These are phyloP conservation scores for Palythoa grandiflora DNA, from an alignment of 92 coral and sea anemone species.

Conservation along the genomic window DNA sequence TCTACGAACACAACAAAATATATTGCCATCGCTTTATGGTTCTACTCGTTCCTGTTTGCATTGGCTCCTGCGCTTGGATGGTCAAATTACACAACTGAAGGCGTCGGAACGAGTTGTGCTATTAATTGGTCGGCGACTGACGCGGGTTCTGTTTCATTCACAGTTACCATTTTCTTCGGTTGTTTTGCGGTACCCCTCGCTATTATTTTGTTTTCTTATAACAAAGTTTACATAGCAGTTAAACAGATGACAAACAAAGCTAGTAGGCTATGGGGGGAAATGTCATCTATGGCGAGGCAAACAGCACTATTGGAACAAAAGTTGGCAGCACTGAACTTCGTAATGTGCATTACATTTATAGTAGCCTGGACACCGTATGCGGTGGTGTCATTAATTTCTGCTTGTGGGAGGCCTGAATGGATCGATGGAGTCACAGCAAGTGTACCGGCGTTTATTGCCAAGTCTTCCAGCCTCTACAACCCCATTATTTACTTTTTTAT, in stretches of 20 bases:
- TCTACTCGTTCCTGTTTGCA: slow-evolving; percentile 63
- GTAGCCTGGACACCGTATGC: slow-evolving; percentile 97
- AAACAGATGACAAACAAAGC: slow-evolving; percentile 62
- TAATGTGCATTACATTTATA: slow-evolving; percentile 69
- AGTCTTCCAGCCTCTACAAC: slow-evolving; percentile 71
- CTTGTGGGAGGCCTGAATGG: neutral
- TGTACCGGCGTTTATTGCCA: slow-evolving; percentile 81
- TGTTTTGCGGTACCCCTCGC: slow-evolving; percentile 73
- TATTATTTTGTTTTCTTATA: slow-evolving; percentile 57
- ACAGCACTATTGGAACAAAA: slow-evolving; percentile 55
- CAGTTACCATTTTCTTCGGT: slow-evolving; percentile 58
- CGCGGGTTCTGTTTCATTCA: slow-evolving; percentile 50
- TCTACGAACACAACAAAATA: slow-evolving; percentile 21
- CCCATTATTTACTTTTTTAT: slow-evolving; percentile 83
- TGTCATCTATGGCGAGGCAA: slow-evolving; percentile 56
- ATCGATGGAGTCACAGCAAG: slow-evolving; percentile 28
- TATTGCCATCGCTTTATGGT: slow-evolving; percentile 59
- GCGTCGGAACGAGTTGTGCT: slow-evolving; percentile 71
- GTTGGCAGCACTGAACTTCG: slow-evolving; percentile 50
- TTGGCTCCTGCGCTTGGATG: slow-evolving; percentile 80
- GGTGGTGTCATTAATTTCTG: slow-evolving; percentile 63
- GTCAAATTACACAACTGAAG: slow-evolving; percentile 80
- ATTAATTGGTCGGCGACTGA: slow-evolving; percentile 65
- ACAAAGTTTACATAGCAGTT: slow-evolving; percentile 51
- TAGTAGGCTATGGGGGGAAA: slow-evolving; percentile 63